Evolutionary conservation across 2,888 invertebrate genomes (phyloP).

Genomic region (Hipparchia semele): DNA sequence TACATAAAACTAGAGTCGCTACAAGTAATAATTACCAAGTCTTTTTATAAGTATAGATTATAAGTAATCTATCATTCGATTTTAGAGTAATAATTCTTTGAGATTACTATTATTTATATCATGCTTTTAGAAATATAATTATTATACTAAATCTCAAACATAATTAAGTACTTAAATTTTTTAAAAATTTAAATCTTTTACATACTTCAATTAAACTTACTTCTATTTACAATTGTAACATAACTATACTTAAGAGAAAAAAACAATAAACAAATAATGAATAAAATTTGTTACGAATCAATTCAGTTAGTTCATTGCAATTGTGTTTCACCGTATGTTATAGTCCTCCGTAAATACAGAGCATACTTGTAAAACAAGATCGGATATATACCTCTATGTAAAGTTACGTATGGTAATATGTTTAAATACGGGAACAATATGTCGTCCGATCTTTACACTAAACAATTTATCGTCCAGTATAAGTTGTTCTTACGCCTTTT

Average conservation of each 20-base stretch:
- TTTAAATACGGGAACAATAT: neutral
- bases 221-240: neutral
- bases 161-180: too few species aligned
- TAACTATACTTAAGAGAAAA: neutral
- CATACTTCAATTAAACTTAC: neutral
- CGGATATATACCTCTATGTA: neutral
- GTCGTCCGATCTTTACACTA: neutral
- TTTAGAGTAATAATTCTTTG: too few species aligned
- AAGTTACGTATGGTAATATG: constrained; percentile 2
- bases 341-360: neutral
- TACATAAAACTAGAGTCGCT: too few species aligned
- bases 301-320: constrained; percentile 1
- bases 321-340: constrained; percentile 12
- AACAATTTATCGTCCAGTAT: neutral
- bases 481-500: neutral
- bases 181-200: too few species aligned
- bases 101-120: too few species aligned
- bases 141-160: too few species aligned
- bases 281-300: neutral
- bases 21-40: too few species aligned
- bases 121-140: too few species aligned
- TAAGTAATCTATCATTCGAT: too few species aligned
- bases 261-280: too few species aligned
- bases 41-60: too few species aligned
- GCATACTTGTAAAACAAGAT: neutral